Evolutionary conservation across 2,113 vertebrate genomes (phyloP), one percentile per base, ranked within the genome.

Genomic region (Nettapus auritus): DNA sequence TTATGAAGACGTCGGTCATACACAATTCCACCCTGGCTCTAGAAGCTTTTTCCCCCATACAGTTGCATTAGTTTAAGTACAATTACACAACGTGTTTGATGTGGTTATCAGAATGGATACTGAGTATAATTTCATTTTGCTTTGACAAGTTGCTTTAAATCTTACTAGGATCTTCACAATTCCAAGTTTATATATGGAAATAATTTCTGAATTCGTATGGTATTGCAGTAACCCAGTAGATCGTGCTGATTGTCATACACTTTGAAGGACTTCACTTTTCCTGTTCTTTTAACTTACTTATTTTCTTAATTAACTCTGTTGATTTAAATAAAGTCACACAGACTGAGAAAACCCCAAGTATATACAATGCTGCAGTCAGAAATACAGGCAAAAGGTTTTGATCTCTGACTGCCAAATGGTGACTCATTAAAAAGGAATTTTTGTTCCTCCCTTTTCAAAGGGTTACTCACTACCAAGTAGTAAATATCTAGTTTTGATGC

Each of bases 381-480:
- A 96, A 95, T 94, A 80, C 75, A 97, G 95, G 88, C 91, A 78
- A 90, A 94, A 94, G 92, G 81, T 90, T 96, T 93, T 94, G 85
- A 93, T 97, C 93, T 95, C 88, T 93, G 93, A 59, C 76, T 96
- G 89, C 92, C 96, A 97, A 96, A 90, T n/a, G 87, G 67, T 97
- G 97, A 97, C 92, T 98, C 96, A 97, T 95, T 86, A 82, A 92
- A 95, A 91, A 91, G 81, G 94, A 97, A 97, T 97, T 96, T 97
- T 89, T 94, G 77, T 92, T 96, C 89, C 88, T 95, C 80, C 90
- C 89, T 90, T 97, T 90, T 89, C 69, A 83, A 95, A 96, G 83
- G 50, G 88, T 92, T 96, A 91, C 82, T 97, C 91, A 82, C 79
- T 94, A 86, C 88, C 75, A 86, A 94, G 89, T 48, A 93, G 86